These are phyloP conservation scores for Onchidella celtica DNA, from an alignment of 2,888 invertebrate species.

Conservation along the genomic window DNA sequence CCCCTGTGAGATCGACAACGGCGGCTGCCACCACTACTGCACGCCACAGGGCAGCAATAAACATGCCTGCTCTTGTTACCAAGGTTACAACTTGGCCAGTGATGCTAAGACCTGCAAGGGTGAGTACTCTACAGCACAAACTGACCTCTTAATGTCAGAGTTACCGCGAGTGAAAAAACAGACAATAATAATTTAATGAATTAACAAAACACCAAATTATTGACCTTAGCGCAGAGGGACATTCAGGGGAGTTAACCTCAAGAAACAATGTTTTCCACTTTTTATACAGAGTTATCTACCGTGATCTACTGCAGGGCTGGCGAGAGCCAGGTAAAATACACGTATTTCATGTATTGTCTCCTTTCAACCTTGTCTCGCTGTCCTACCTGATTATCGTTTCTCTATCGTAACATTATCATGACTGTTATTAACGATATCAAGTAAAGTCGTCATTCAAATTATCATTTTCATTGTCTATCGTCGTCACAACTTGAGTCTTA, in stretches of 20 bases:
- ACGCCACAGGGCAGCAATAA: slow-evolving; percentile 49
- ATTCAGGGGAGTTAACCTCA: not conserved
- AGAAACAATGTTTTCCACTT: not conserved
- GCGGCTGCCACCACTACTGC: slow-evolving; percentile 69
- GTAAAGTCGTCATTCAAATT: too few species aligned
- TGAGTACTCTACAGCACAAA: slow-evolving; percentile 4
- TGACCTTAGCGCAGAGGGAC: not conserved
- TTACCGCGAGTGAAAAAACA: not conserved
- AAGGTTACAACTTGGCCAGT: slow-evolving; percentile 54
- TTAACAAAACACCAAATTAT: not conserved
- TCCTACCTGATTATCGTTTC: too few species aligned
- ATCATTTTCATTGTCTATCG: too few species aligned
- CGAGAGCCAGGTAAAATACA: too few species aligned
- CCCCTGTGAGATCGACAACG: slow-evolving; percentile 61
- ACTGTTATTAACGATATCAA: too few species aligned
- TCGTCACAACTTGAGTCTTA: too few species aligned
- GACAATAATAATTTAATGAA: not conserved
- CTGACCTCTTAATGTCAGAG: not conserved
- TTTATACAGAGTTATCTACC: not conserved
- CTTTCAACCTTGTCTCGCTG: too few species aligned
- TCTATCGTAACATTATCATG: too few species aligned
- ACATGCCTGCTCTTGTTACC: slow-evolving; percentile 62
- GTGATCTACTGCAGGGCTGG: too few species aligned
- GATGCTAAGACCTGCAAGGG: slow-evolving; percentile 36
- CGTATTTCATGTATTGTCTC: too few species aligned